A percentile compares a stretch with the other conserved stretches of the same genome.
Evolutionary conservation across 2,888 invertebrate species (phyloP).

Genomic region (Julus scandinavius): DNA sequence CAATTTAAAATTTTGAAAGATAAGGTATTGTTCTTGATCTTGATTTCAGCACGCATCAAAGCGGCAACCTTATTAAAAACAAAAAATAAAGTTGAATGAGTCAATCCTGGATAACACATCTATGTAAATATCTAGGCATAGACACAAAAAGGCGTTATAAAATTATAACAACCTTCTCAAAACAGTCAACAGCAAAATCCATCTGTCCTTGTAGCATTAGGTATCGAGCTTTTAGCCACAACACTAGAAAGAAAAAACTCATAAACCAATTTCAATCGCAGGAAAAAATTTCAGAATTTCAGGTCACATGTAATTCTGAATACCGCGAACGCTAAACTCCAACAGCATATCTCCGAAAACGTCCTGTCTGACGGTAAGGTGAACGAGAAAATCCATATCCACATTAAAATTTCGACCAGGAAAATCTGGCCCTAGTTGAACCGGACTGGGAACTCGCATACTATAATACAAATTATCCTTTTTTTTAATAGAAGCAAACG

Average conservation of each 20-base stretch:
- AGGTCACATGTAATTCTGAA: neutral
- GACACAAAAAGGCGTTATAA: neutral
- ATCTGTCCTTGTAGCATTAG: slow-evolving; percentile 62
- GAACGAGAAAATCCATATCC: slow-evolving; percentile 60
- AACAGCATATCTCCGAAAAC: slow-evolving; percentile 58
- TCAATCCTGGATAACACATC: too few species aligned
- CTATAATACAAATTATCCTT: neutral
- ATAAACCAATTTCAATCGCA: neutral
- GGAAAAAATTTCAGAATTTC: neutral
- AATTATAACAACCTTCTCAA: slow-evolving; percentile 61
- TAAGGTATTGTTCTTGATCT: slow-evolving; percentile 32
- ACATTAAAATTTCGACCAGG: slow-evolving; percentile 59
- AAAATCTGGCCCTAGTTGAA: slow-evolving; percentile 57
- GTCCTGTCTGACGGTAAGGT: slow-evolving; percentile 58
- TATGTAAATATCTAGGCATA: too few species aligned
- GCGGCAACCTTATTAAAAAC: neutral
- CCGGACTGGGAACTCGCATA: slow-evolving; percentile 50
- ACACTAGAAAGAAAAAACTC: slow-evolving; percentile 61
- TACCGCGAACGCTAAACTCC: slow-evolving; percentile 59
- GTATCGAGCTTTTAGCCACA: slow-evolving; percentile 64
- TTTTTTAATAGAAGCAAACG: slow-evolving; percentile 24
- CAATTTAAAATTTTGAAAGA: slow-evolving; percentile 61
- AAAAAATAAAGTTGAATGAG: too few species aligned
- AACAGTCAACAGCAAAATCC: slow-evolving; percentile 63
- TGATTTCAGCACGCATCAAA: slow-evolving; percentile 30